Evolutionary conservation across 2,888 invertebrate species (phyloP).

Genomic region (Cryptocephalus moraei): DNA sequence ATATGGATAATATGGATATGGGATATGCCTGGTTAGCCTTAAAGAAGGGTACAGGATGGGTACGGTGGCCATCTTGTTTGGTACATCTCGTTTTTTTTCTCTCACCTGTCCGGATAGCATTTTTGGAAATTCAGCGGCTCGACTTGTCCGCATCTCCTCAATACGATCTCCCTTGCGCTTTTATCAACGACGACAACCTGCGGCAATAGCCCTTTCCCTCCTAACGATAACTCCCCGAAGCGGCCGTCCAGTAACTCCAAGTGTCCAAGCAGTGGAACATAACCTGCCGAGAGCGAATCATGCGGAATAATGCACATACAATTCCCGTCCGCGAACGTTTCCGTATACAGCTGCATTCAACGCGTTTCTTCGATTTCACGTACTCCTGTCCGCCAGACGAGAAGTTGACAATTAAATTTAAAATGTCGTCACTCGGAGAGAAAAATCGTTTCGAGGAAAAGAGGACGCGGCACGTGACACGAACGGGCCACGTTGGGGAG

Average conservation of each 20-base stretch:
- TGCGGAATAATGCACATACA: slow-evolving; percentile 25
- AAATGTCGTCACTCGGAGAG: neutral
- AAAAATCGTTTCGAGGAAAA: neutral
- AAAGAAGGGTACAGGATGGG: neutral
- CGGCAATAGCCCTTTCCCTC: slow-evolving; percentile 5
- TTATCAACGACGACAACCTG: neutral
- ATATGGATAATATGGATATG: no score
- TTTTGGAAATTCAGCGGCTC: slow-evolving; percentile 52
- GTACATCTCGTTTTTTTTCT: neutral
- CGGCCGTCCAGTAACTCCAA: slow-evolving; percentile 20
- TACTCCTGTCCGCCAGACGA: no score
- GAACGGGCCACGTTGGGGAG: no score
- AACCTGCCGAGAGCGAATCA: slow-evolving; percentile 24
- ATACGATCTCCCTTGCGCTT: slow-evolving; percentile 38
- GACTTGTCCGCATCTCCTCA: slow-evolving; percentile 58
- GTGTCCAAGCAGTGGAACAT: slow-evolving; percentile 20
- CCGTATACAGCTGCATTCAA: slow-evolving; percentile 21
- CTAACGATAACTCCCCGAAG: slow-evolving; percentile 19
- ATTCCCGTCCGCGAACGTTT: slow-evolving; percentile 13
- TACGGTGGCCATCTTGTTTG: neutral
- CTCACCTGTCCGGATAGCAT: slow-evolving; percentile 57
- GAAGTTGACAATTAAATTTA: neutral
- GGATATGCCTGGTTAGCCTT: neutral
- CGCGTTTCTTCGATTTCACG: neutral
- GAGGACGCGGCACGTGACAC: no score